Base-by-base conservation (phyloP, 2,888 invertebrate species). In the Odiellus spinosus region DNA sequence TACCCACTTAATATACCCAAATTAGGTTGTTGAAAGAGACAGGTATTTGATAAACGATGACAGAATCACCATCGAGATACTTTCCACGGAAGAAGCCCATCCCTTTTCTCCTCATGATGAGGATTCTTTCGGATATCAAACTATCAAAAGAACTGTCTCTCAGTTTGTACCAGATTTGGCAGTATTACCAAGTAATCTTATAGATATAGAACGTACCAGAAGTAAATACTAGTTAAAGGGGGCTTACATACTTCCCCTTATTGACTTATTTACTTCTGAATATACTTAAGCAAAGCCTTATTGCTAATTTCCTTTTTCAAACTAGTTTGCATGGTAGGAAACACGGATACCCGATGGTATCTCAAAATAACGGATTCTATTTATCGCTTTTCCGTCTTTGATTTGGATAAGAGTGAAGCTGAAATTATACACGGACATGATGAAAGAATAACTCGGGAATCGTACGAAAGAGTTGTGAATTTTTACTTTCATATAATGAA, bases 281-380 rank as follows among this genome's bases (percentile, higher is more conserved):
- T n/a, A n/a, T n/a, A n/a, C n/a, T n/a, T n/a, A n/a, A n/a, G n/a
- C n/a, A n/a, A n/a, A n/a, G n/a, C n/a, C n/a, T n/a, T n/a, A n/a
- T n/a, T n/a, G n/a, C n/a, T n/a, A n/a, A n/a, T n/a, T n/a, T n/a
- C n/a, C n/a, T n/a, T n/a, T n/a, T n/a, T n/a, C n/a, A n/a, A 46
- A 45, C 18, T 42, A 51, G 51, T 14, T 32, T 57, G 61, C 8
- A 55, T 64, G 47, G 52, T 61, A 34, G 71, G 64, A 10, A 68
- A 66, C 53, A 71, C 71, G 15, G 71, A 72, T 56, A 68, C 69
- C 1, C 58, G 61, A 17, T 67, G 68, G 61, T 71, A 69, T 58
- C 53, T 63, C 12, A 54, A 63, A 15, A 59, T 71, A 44, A 64
- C 68, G 2, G 54, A 59, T 14, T 61, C 64, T 50, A 61, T 71